These are phyloP conservation scores for Limenitis camilla DNA, from an alignment of 2,888 invertebrate species.

Conservation along the genomic window DNA sequence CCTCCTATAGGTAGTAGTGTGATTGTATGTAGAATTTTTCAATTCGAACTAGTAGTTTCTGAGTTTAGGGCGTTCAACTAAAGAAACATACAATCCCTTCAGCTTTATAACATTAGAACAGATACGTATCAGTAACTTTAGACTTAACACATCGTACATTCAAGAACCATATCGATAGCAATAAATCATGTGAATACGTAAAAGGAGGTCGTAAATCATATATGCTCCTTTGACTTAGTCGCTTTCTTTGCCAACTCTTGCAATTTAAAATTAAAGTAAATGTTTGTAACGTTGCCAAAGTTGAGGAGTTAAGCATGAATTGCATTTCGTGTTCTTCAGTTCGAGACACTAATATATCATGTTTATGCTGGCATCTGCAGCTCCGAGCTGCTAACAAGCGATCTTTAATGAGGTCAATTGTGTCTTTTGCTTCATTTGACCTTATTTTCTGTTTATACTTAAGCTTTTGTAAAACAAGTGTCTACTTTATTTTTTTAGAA, in stretches of 20 bases:
- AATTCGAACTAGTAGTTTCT: too few relatives aligned
- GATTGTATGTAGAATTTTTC: too few relatives aligned
- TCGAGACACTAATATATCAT: constrained; percentile 1
- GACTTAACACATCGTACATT: constrained; percentile 10
- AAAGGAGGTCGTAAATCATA: constrained; percentile 21
- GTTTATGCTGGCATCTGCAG: constrained; percentile 9
- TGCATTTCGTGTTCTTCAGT: constrained; percentile 5
- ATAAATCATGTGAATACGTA: constrained; percentile 19
- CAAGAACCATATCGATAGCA: constrained; percentile 7
- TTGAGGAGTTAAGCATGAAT: constrained; percentile 15
- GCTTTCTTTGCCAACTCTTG: constrained; percentile 22
- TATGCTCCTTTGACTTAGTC: constrained; percentile 20
- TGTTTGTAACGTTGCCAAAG: constrained; percentile 23
- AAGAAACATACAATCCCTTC: too few relatives aligned
- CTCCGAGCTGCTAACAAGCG: background rate
- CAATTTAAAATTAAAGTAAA: constrained; percentile 23
- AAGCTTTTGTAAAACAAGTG: background rate
- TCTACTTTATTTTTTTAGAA: too few relatives aligned
- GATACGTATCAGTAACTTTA: too few relatives aligned
- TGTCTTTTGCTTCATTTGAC: background rate
- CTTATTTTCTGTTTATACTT: background rate
- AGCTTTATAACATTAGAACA: too few relatives aligned
- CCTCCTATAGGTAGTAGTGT: too few relatives aligned
- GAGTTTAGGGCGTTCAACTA: too few relatives aligned
- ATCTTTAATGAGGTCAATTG: constrained; percentile 4